Conservation (phyloP, 2,113 vertebrate genomes). For the Globicephala melas region DNA sequence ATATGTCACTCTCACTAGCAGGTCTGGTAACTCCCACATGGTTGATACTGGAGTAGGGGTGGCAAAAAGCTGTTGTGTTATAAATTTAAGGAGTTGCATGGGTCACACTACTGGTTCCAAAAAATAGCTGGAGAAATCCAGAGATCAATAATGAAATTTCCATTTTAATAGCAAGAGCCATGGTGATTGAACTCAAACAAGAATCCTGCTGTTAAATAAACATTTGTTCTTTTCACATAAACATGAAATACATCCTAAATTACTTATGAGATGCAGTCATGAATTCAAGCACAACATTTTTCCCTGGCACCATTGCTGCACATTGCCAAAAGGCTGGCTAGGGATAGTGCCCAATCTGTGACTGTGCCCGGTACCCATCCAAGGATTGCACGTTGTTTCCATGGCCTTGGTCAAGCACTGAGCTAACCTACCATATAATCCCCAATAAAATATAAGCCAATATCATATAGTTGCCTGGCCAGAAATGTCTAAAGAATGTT, state of each 20-base stretch:
- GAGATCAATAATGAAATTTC: neutral
- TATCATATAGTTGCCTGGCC: neutral
- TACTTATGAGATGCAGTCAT: neutral
- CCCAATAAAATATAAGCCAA: neutral
- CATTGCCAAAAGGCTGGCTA: neutral
- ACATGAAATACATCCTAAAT: neutral
- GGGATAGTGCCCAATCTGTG: accelerated
- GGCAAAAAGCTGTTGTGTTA: neutral
- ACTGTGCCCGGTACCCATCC: neutral
- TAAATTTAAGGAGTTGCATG: neutral
- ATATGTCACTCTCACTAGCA: neutral
- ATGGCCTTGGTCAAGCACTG: neutral
- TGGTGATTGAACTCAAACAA: neutral
- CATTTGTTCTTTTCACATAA: neutral
- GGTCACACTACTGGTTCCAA: neutral
- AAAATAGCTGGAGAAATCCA: neutral
- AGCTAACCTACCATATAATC: neutral
- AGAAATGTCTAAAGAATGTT: neutral
- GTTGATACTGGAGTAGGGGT: neutral
- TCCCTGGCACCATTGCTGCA: neutral
- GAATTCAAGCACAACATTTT: neutral
- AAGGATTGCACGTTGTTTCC: neutral
- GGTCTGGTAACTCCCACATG: neutral
- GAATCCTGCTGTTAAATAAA: neutral
- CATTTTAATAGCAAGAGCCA: neutral